phyloP scores from a whole-genome alignment of 2,113 vertebrate species.

The Acanthisitta chloris region DNA sequence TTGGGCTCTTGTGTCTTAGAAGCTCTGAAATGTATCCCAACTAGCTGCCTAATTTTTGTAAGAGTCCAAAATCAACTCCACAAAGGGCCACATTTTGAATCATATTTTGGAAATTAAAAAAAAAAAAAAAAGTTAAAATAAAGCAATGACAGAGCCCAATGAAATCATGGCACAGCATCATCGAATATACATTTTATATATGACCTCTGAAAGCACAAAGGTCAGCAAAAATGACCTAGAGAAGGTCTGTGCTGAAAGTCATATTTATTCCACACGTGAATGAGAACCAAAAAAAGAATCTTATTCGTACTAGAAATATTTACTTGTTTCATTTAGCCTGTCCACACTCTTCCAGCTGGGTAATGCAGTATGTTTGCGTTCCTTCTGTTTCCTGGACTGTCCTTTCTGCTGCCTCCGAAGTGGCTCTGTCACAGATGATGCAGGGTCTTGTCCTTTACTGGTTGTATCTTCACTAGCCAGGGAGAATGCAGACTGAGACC shows the following conservation, averaged over 20 bases:
- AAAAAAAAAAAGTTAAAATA: not conserved
- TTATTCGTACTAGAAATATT: conserved; percentile 48
- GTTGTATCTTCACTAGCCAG: conserved; percentile 79
- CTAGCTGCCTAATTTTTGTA: not conserved
- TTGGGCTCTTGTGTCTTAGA: not conserved
- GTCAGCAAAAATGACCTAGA: not conserved
- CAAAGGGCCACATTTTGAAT: not conserved
- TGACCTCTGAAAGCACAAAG: not conserved
- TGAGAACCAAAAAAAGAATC: not conserved
- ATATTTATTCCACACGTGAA: not conserved
- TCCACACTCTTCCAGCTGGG: conserved; percentile 88
- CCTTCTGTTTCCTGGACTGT: conserved; percentile 74
- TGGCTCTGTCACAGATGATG: conserved; percentile 8
- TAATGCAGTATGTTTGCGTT: conserved; percentile 71
- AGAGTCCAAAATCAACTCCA: not conserved
- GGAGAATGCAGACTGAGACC: conserved; percentile 84
- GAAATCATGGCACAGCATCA: not conserved
- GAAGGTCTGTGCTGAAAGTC: not conserved
- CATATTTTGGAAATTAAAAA: no score
- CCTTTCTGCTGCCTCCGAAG: conserved; percentile 54
- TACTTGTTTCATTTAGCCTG: conserved; percentile 87
- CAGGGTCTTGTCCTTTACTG: conserved; percentile 69
- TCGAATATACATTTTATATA: not conserved
- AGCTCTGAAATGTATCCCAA: not conserved
- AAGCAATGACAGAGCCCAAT: not conserved